phyloP scores from a whole-genome alignment of 1,140 invertebrate species.

The Hycleus phaleratus region DNA sequence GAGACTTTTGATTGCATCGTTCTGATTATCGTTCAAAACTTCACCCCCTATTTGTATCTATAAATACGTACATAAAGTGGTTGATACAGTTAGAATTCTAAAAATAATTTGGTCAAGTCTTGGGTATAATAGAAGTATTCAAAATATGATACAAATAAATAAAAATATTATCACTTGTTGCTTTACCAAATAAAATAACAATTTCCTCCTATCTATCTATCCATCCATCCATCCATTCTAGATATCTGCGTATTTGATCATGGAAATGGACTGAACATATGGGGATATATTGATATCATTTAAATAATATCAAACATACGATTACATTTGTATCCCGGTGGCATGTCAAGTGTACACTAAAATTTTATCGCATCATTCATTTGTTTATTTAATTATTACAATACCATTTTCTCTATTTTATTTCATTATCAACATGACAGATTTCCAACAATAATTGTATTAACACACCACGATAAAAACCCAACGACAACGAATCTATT shows the following conservation, averaged over 20 bases:
- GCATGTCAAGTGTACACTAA: neutral
- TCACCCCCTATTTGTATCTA: too few relatives aligned
- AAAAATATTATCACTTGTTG: too few relatives aligned
- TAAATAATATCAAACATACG: neutral
- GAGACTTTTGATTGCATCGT: slow-evolving; percentile 5
- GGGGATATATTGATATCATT: neutral
- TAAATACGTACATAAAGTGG: too few relatives aligned
- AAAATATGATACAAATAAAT: too few relatives aligned
- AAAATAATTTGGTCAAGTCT: too few relatives aligned
- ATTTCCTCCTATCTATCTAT: too few relatives aligned
- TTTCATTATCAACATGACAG: neutral
- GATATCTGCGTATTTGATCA: neutral
- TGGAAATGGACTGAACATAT: neutral
- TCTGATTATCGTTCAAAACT: neutral
- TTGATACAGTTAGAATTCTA: too few relatives aligned
- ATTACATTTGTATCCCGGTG: neutral
- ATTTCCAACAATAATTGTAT: neutral
- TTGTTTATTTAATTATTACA: neutral
- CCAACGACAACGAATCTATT: too few relatives aligned
- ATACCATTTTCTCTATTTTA: neutral
- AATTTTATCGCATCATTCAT: too few relatives aligned
- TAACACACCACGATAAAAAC: neutral
- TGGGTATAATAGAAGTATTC: too few relatives aligned
- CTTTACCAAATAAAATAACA: too few relatives aligned
- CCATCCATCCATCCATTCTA: too few relatives aligned